Percentiles rank a stretch among this genome's conserved stretches.
These are phyloP conservation scores for Parauchenoglanis punctatus DNA, from an alignment of 2,797 vertebrate species.

Conservation along the genomic window DNA sequence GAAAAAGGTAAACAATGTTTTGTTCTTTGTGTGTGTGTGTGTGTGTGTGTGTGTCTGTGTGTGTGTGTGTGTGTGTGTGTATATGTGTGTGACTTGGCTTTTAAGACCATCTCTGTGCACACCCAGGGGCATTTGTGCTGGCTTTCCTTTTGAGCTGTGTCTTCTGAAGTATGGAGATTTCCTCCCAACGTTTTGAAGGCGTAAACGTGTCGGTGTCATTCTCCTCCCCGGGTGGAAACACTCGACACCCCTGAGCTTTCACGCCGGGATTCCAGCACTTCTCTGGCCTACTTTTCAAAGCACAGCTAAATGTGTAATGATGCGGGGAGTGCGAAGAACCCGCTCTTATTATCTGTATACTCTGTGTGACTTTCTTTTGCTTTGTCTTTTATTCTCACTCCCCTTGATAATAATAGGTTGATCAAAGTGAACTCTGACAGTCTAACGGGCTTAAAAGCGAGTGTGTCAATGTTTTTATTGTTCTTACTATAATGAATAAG, in stretches of 20 bases:
- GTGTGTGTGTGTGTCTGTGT: not conserved
- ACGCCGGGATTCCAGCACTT: constrained; percentile 54
- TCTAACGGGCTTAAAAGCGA: not conserved
- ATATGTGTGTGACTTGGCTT: constrained; percentile 14
- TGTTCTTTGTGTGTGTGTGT: no score
- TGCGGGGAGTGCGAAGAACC: constrained; percentile 44
- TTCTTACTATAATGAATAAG: not conserved
- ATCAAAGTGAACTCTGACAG: not conserved
- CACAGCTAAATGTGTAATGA: constrained; percentile 64
- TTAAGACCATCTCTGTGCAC: constrained; percentile 35
- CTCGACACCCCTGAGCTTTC: constrained; percentile 51
- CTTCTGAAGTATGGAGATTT: constrained; percentile 59
- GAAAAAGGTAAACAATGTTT: no score
- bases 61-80: not conserved
- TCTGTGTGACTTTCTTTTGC: constrained; percentile 22
- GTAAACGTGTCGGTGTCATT: constrained; percentile 41
- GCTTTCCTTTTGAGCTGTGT: constrained; percentile 40
- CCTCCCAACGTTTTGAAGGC: constrained; percentile 56
- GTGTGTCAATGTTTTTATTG: not conserved
- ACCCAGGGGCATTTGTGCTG: constrained; percentile 49
- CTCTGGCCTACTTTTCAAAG: constrained; percentile 68
- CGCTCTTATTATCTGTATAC: constrained; percentile 15
- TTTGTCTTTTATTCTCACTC: constrained; percentile 52
- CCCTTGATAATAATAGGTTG: no score
- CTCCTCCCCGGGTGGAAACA: constrained; percentile 51